Evolutionary conservation across 2,797 vertebrate genomes (phyloP), one percentile per base, ranked within the genome.

Genomic region (Hephaestus fuliginosus): DNA sequence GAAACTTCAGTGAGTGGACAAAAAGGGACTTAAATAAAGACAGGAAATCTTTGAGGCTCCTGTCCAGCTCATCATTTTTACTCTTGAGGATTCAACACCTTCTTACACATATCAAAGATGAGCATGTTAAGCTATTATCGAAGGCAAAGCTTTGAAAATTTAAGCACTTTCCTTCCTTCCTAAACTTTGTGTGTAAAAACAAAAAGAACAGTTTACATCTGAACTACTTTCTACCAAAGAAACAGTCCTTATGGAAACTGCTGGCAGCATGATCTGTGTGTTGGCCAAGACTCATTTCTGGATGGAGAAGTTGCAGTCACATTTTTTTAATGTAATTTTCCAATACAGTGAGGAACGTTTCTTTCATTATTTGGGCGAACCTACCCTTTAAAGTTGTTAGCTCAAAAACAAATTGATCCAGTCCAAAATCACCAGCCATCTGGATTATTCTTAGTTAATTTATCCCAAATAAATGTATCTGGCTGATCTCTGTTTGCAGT

Each of bases 401-500:
- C 1, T 41, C 33, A 33, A 44, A 36, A 52, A 20, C 44, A 64
- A 58, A 25, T 67, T 4, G 58, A 62, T 78, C n/a, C 17, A 56
- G 7, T 48, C 20, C 62, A 30, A 55, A 56, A 30, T 48, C 4
- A 70, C 52, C 69, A 49, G 53, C 62, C 20, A 62, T 73, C 79
- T 67, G 46, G 67, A 71, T n/a, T 22, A 46, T 58, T 68, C 17
- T 52, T 15, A 41, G 51, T 67, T 67, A 22, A 60, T 28, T 70
- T 51, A 52, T 48, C 55, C 60, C 20, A 51, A 52, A 66, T 71
- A 69, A 87, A 68, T 49, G 66, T n/a, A 28, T 67, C 18, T 78
- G 70, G 63, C 55, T 72, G 17, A 36, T 63, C 65, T 76, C 39
- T 13, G 5, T 22, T 70, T 63, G 43, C 61, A 66, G 67, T 55